Conservation (phyloP, 2,797 vertebrate species). For the Scleropages formosus region DNA sequence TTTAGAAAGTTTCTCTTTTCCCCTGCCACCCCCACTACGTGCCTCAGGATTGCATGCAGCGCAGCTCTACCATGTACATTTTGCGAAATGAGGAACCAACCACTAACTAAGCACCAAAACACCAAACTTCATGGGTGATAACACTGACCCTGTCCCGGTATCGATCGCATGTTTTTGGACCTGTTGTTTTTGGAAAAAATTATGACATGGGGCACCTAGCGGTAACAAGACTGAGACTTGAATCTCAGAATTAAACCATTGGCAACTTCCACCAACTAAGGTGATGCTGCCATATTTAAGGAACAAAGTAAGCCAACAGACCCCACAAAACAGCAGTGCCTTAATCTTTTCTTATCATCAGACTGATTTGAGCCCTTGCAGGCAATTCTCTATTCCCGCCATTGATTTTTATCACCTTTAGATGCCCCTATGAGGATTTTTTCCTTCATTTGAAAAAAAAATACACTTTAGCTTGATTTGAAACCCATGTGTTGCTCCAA, state of each 20-base stretch:
- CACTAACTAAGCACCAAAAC: no score
- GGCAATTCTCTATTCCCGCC: constrained; percentile 77
- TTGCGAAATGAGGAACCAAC: constrained; percentile 16
- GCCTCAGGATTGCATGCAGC: constrained; percentile 66
- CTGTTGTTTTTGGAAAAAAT: constrained; percentile 77
- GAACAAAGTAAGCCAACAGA: constrained; percentile 38
- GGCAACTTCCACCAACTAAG: constrained; percentile 53
- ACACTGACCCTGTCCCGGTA: constrained; percentile 75
- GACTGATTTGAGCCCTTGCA: constrained; percentile 73
- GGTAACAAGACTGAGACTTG: constrained; percentile 57
- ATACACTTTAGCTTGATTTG: constrained; percentile 48
- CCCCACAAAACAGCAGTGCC: constrained; percentile 64
- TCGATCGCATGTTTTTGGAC: constrained; percentile 69
- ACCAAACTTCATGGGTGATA: constrained; percentile 66
- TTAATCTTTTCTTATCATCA: constrained; percentile 80
- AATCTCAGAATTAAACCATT: constrained; percentile 65
- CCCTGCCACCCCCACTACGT: constrained; percentile 59
- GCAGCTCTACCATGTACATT: constrained; percentile 52
- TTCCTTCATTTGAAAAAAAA: constrained; percentile 62
- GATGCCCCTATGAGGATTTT: constrained; percentile 65
- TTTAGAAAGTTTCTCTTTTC: constrained; percentile 66
- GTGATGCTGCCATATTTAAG: constrained; percentile 60
- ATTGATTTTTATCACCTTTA: constrained; percentile 77
- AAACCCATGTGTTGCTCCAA: constrained; percentile 48
- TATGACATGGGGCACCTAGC: constrained; percentile 68